Conservation (phyloP, 1,140 invertebrate genomes). For the Papilio dardanus region DNA sequence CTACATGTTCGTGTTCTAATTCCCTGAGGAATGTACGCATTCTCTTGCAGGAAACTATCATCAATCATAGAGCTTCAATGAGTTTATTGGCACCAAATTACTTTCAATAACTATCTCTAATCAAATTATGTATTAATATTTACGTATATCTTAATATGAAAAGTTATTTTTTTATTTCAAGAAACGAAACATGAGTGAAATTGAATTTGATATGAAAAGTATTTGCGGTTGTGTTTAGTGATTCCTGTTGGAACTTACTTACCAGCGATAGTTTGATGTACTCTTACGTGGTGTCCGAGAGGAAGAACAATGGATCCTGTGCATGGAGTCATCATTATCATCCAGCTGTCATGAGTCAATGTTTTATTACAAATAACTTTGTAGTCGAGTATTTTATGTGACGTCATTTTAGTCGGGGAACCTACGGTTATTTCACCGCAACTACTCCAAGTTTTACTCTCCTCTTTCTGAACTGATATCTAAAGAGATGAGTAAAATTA, state of each 20-base stretch:
- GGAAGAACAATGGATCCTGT: conserved; percentile 65
- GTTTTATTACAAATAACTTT: conserved; percentile 52
- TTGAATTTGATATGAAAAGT: no score
- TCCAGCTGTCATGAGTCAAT: conserved; percentile 65
- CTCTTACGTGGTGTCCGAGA: conserved; percentile 66
- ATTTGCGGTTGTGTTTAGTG: no score
- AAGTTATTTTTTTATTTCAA: no score
- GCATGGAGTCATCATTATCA: conserved; percentile 56
- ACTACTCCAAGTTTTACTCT: conserved; percentile 62
- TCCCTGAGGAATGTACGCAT: background rate
- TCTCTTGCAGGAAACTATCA: background rate
- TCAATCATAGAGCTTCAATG: background rate
- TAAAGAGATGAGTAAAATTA: conserved; percentile 40
- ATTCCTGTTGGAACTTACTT: no score
- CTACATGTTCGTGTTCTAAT: background rate
- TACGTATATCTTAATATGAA: no score
- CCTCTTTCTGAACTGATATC: conserved; percentile 58
- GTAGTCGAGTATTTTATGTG: conserved; percentile 59
- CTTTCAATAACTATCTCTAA: background rate
- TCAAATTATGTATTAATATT: no score
- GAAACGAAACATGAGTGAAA: no score
- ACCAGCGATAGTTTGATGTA: conserved; percentile 61
- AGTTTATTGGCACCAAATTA: background rate
- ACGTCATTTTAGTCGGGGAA: conserved; percentile 52
- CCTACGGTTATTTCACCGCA: conserved; percentile 61